phyloP scores from a whole-genome alignment of 2,113 vertebrate species.

The Engystomops pustulosus region DNA sequence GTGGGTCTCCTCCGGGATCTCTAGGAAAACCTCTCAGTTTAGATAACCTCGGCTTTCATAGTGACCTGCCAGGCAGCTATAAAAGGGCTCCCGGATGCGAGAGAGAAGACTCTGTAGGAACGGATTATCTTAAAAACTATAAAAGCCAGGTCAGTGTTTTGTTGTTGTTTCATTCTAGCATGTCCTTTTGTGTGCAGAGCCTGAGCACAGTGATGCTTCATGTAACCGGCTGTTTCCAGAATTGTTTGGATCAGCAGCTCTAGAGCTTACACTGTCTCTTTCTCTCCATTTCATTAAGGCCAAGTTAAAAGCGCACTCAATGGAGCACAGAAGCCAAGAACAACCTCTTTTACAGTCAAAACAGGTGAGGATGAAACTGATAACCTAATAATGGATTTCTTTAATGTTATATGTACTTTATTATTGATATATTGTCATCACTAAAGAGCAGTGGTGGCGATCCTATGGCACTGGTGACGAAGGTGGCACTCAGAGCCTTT shows the following conservation, averaged over 20 bases:
- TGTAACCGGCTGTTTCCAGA: slow-evolving; percentile 33
- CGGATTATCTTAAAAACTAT: slow-evolving; percentile 81
- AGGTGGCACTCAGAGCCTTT: too few relatives aligned
- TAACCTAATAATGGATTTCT: neutral
- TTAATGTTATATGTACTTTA: too few relatives aligned
- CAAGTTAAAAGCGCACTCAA: slow-evolving; percentile 88
- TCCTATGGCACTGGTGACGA: too few relatives aligned
- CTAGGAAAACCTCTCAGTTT: slow-evolving; percentile 77
- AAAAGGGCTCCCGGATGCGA: slow-evolving; percentile 96
- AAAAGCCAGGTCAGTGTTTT: slow-evolving; percentile 78
- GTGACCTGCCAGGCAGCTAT: slow-evolving; percentile 80
- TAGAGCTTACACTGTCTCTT: neutral
- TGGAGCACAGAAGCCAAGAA: slow-evolving; percentile 88
- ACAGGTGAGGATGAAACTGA: slow-evolving; percentile 77
- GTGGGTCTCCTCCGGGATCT: slow-evolving; percentile 78
- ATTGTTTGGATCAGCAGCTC: neutral
- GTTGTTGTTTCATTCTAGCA: neutral
- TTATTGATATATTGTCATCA: too few relatives aligned
- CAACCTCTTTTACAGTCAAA: slow-evolving; percentile 86
- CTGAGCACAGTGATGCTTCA: neutral
- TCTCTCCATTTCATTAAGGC: slow-evolving; percentile 72
- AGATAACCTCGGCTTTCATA: slow-evolving; percentile 78
- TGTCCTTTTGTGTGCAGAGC: neutral
- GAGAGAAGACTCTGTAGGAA: slow-evolving; percentile 92
- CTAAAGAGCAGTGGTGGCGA: too few relatives aligned